phyloP scores from a whole-genome alignment of 2,113 vertebrate genomes.

The Hippocampus comes region DNA sequence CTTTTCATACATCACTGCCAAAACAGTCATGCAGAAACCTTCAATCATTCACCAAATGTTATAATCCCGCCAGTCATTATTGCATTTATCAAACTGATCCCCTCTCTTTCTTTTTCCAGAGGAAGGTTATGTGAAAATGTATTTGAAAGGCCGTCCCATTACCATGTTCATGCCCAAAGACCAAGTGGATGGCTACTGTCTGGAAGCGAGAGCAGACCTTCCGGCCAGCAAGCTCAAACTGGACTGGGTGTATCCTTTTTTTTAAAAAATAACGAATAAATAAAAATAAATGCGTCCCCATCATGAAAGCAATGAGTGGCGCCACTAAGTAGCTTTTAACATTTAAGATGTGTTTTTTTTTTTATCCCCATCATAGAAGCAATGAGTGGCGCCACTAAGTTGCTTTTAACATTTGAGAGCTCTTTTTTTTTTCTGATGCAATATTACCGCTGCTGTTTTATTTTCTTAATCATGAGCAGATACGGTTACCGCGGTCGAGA shows the following conservation, averaged over 20 bases:
- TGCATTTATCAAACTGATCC: slow-evolving; percentile 30
- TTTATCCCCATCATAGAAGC: too few species aligned
- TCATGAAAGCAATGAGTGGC: too few species aligned
- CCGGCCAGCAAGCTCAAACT: slow-evolving; percentile 90
- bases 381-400: too few species aligned
- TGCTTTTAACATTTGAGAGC: neutral
- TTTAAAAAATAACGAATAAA: neutral
- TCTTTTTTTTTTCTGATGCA: neutral
- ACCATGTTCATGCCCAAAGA: slow-evolving; percentile 99
- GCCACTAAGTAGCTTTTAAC: too few species aligned
- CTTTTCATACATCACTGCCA: neutral
- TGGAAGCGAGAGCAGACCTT: slow-evolving; percentile 89
- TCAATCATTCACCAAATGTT: neutral
- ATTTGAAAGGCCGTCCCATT: slow-evolving; percentile 92
- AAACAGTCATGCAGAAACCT: neutral
- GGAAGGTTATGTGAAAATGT: slow-evolving; percentile 99
- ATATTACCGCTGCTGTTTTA: neutral
- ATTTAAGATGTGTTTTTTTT: too few species aligned
- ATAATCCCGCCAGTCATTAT: neutral
- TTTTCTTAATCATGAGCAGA: slow-evolving; percentile 64
- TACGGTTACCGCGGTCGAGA: slow-evolving; percentile 95
- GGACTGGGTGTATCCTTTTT: slow-evolving; percentile 96
- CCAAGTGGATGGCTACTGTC: slow-evolving; percentile 87
- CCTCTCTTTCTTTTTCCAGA: slow-evolving; percentile 79
- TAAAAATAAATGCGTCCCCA: neutral